Percentiles rank a stretch among this genome's conserved stretches.
phyloP scores from a whole-genome alignment of 2,888 invertebrate species.

The Habroteleia sp. region DNA sequence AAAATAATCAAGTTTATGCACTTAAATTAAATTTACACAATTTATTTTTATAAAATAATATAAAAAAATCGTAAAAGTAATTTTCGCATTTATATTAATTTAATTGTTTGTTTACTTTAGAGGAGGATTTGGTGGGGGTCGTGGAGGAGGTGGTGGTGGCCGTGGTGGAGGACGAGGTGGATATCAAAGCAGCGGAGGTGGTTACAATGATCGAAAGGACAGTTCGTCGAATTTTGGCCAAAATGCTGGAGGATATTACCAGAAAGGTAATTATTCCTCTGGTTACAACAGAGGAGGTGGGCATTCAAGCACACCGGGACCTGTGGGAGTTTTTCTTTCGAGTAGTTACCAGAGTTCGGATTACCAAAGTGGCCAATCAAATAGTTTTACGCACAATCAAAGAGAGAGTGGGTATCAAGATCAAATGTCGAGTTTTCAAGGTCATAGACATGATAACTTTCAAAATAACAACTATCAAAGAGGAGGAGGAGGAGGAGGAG shows the following conservation, averaged over 20 bases:
- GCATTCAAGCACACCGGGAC: constrained; percentile 70
- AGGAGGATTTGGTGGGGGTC: constrained; percentile 69
- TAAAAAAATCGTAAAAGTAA: too few species aligned
- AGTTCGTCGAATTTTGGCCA: constrained; percentile 58
- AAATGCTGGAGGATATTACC: constrained; percentile 27
- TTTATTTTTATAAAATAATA: too few species aligned
- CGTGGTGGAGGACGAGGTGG: constrained; percentile 72
- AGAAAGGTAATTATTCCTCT: constrained; percentile 68
- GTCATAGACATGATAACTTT: constrained; percentile 41
- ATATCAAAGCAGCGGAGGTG: constrained; percentile 54
- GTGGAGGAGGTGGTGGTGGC: constrained; percentile 72
- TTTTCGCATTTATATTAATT: too few species aligned
- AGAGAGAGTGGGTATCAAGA: constrained; percentile 52
- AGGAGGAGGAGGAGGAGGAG: constrained; percentile 79
- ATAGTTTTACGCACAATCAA: constrained; percentile 43
- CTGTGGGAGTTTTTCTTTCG: constrained; percentile 66
- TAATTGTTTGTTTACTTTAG: too few species aligned
- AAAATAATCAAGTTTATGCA: too few species aligned
- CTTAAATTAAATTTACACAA: too few species aligned
- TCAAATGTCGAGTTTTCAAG: too few species aligned
- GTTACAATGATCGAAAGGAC: constrained; percentile 65
- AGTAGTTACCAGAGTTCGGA: constrained; percentile 50
- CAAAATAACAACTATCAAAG: constrained; percentile 32
- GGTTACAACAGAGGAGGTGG: constrained; percentile 67
- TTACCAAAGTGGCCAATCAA: constrained; percentile 34